Conservation (phyloP, 1,140 invertebrate species). For the Drosophila yakuba region DNA sequence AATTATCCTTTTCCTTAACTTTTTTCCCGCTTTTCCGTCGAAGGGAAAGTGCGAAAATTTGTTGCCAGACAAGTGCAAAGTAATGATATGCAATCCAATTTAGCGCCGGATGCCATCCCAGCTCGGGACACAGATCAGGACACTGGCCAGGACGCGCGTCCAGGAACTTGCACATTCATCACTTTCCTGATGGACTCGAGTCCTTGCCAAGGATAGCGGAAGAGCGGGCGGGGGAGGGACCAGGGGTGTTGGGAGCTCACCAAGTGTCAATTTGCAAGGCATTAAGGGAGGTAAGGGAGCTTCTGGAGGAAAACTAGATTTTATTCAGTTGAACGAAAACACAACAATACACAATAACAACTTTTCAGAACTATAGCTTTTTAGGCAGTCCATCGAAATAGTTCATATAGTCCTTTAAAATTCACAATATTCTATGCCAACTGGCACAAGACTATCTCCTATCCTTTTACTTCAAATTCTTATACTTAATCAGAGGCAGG, state of each 20-base stretch:
- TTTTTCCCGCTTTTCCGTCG: slow-evolving; percentile 11
- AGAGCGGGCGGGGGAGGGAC: not conserved
- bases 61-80: slow-evolving; percentile 76
- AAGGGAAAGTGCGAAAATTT: slow-evolving; percentile 74
- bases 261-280: slow-evolving; percentile 80
- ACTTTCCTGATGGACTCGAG: slow-evolving; percentile 70
- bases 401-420: not conserved
- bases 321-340: not conserved
- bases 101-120: slow-evolving; percentile 47
- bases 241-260: not conserved
- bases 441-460: too few relatives aligned
- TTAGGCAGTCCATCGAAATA: too few relatives aligned
- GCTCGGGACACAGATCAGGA: slow-evolving; percentile 45
- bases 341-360: not conserved
- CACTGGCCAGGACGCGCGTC: slow-evolving; percentile 15
- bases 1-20: slow-evolving; percentile 73
- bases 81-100: slow-evolving; percentile 84
- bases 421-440: too few relatives aligned
- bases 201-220: slow-evolving; percentile 2
- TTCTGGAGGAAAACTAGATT: not conserved
- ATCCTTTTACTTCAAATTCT: slow-evolving; percentile 1
- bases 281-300: slow-evolving; percentile 50
- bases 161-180: slow-evolving; percentile 82
- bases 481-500: not conserved
- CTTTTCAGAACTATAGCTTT: too few relatives aligned